Evolutionary conservation across 2,888 invertebrate genomes (phyloP).

Genomic region (Periphyllus acericola): DNA sequence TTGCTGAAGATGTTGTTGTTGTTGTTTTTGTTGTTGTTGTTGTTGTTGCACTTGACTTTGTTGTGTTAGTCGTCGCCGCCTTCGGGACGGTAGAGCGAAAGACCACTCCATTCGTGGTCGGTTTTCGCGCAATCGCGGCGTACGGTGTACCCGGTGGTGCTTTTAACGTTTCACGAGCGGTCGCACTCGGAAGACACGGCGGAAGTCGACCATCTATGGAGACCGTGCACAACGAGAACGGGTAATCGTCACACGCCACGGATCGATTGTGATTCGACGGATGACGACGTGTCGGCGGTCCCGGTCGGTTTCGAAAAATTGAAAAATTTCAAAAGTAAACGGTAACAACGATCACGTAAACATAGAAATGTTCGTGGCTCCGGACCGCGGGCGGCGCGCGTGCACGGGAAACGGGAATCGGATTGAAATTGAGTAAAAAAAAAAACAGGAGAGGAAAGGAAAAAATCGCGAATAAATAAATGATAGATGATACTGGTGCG

Average conservation of each 20-base stretch:
- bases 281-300: neutral
- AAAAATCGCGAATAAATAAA: conserved; percentile 33
- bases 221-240: neutral
- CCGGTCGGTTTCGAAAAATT: neutral
- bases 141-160: neutral
- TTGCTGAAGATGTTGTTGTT: neutral
- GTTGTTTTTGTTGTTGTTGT: neutral
- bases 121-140: neutral
- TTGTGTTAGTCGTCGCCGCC: neutral
- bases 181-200: neutral
- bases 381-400: neutral
- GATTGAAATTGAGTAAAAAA: conserved; percentile 7
- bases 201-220: neutral
- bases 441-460: neutral
- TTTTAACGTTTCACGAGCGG: neutral
- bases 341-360: neutral
- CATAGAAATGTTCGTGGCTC: neutral
- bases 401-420: neutral
- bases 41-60: too few species aligned
- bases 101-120: neutral
- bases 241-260: neutral
- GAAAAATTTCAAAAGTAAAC: too few species aligned
- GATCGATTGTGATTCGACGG: neutral
- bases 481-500: conserved; percentile 31
- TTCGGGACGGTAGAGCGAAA: neutral